A percentile compares a stretch with the other conserved stretches of the same genome.
phyloP scores from a whole-genome alignment of 1,140 invertebrate species.

The Scaptomyza hsui region DNA sequence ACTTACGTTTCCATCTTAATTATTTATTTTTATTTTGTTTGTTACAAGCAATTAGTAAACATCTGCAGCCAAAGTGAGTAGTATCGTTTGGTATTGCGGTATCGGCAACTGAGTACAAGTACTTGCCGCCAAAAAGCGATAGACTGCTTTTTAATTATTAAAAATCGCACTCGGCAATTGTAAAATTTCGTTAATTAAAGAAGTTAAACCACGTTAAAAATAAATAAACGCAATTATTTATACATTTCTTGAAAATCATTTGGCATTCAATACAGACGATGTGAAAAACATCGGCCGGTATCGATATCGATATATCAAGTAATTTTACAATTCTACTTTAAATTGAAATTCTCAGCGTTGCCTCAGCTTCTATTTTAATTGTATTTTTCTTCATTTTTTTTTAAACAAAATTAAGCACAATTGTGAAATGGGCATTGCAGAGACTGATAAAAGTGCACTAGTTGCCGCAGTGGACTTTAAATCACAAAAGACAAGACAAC shows the following conservation, averaged over 20 bases:
- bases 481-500: background rate
- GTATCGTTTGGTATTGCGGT: constrained; percentile 1
- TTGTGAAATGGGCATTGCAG: constrained; percentile 30
- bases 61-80: constrained; percentile 2
- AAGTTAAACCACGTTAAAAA: no score
- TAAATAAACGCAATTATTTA: no score
- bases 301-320: constrained; percentile 1
- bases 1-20: constrained; percentile 54
- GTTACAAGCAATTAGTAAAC: constrained; percentile 25
- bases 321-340: background rate
- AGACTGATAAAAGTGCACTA: constrained; percentile 3
- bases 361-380: background rate
- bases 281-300: background rate
- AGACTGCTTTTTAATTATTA: background rate
- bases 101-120: constrained; percentile 8
- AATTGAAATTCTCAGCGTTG: constrained; percentile 24
- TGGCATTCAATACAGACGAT: background rate
- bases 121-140: background rate
- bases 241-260: background rate
- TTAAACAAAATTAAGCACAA: constrained; percentile 4
- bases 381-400: background rate
- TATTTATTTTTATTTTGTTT: background rate
- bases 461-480: background rate
- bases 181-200: no score
- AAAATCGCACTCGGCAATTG: background rate